A percentile compares a stretch with the other conserved stretches of the same genome.
Evolutionary conservation across 2,113 vertebrate genomes (phyloP).

Genomic region (Mobula hypostoma): DNA sequence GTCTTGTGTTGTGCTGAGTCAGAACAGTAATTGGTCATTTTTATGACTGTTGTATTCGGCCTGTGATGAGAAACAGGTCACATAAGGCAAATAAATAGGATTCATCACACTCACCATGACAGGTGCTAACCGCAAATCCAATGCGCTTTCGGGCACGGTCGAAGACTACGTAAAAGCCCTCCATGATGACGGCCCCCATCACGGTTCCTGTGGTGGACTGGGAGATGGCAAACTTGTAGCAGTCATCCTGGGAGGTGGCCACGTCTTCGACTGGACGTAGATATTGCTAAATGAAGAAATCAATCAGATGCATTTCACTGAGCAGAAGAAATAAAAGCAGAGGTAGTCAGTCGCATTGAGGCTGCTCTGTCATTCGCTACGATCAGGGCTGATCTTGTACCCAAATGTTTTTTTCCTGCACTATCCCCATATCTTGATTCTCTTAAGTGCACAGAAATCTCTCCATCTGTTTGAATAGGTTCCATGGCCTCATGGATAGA

Average conservation of each 20-base stretch:
- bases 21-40: not conserved
- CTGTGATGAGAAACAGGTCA: not conserved
- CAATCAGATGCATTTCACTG: not conserved
- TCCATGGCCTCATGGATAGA: no score
- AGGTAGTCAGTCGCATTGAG: no score
- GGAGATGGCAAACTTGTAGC: conserved; percentile 94
- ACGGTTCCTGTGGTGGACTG: conserved; percentile 93
- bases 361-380: no score
- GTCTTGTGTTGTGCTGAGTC: not conserved
- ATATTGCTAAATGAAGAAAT: conserved; percentile 72
- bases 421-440: no score
- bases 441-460: no score
- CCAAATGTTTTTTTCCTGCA: no score
- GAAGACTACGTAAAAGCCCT: conserved; percentile 94
- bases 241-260: conserved; percentile 88
- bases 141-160: conserved; percentile 83
- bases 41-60: no score
- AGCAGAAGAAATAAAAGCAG: no score
- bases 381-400: no score
- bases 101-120: conserved; percentile 73
- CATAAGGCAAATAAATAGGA: not conserved
- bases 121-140: conserved; percentile 89
- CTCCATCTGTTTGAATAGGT: no score
- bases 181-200: conserved; percentile 97
- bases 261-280: conserved; percentile 89